These are phyloP conservation scores for Myrmecobius fasciatus DNA, from an alignment of 2,113 vertebrate species.

Conservation along the genomic window DNA sequence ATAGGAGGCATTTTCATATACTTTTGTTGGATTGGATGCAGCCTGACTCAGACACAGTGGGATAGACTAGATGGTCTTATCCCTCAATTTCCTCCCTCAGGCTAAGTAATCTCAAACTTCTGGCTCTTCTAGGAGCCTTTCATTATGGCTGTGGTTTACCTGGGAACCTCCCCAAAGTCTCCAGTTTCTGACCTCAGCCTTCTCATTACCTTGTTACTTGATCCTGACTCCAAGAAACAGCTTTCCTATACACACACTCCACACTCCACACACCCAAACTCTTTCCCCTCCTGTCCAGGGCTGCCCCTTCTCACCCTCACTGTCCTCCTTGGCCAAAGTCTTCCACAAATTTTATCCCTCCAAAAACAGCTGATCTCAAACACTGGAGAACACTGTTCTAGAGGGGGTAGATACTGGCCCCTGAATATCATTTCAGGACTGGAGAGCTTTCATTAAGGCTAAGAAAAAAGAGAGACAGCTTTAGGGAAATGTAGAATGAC, in stretches of 20 bases:
- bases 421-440: background rate
- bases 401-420: background rate
- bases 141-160: background rate
- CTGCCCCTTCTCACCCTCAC: background rate
- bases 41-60: background rate
- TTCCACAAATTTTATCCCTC: background rate
- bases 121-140: background rate
- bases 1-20: background rate
- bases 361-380: background rate
- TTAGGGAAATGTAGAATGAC: background rate
- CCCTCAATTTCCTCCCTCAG: background rate
- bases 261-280: background rate
- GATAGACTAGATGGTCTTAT: background rate
- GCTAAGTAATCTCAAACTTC: background rate
- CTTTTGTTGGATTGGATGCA: background rate
- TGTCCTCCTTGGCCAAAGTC: background rate
- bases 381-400: background rate
- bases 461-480: background rate
- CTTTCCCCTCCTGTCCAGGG: background rate
- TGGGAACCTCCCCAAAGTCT: conserved; percentile 1
- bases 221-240: background rate
- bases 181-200: background rate
- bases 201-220: background rate
- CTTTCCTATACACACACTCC: background rate
- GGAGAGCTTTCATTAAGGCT: background rate